Base-by-base conservation (phyloP, 2,113 vertebrate species). In the Gulo gulo region DNA sequence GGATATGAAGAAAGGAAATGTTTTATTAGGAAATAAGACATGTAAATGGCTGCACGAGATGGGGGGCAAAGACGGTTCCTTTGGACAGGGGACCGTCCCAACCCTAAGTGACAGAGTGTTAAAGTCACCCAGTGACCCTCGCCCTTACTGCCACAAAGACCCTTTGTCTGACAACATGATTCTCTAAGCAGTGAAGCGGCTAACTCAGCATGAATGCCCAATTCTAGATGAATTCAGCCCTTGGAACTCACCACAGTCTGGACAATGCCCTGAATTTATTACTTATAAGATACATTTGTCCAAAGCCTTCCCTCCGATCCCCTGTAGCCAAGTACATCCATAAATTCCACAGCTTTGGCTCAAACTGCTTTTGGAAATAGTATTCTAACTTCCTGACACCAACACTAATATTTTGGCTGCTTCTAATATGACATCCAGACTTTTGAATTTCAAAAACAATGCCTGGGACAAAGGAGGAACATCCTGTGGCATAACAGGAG, bases 201-300 rank as follows among this genome's bases (percentile, higher is more conserved):
- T 69, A 94, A 59, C 78, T 95, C 94, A 79, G 87, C 88, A 85
- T 1, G 18, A 88, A 94, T 29, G 50, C 39, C 71, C 76, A 34
- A 29, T 63, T 95, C 90, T 55, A 82, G 57, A 83, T 21, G 82
- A 89, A 91, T 45, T 84, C 81, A 42, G 94, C 45, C 88, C 81
- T 63, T 67, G 95, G 95, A 76, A 88, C n/a, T 52, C 42, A 61
- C 47, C 50, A 42, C 20, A 5, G 39, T 24, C 61, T 85, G 61
- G n/a, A 80, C 91, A 94, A 88, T 18, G 65, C 59, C 34, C 36
- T 55, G 59, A 87, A 80, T 73, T 83, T 82, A 91, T 96, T 76
- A 57, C 85, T 91, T 88, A 90, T 11, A 61, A 95, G 93, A 94
- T 55, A 29, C 18, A 57, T 89, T 67, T 87, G 88, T 47, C 78